Evolutionary conservation across 2,888 invertebrate species (phyloP), one percentile per base, ranked within the genome.

Genomic region (Lepidocyrtinus sp.): DNA sequence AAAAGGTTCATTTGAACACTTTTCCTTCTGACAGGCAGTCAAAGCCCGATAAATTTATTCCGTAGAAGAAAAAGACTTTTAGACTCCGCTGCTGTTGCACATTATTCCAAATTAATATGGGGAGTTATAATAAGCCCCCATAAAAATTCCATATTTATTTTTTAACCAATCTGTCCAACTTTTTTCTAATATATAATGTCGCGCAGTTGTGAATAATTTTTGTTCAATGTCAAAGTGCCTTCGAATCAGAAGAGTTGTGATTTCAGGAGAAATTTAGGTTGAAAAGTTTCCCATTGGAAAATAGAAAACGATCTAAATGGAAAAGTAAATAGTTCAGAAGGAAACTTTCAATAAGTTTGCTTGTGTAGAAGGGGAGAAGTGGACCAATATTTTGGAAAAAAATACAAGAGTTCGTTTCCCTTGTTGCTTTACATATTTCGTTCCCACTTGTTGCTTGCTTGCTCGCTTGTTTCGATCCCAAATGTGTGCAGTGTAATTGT

Each of bases 21-120:
- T 70, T 59, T 17, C 25, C 27, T 27, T 36, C 46, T 71, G 71
- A 76, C 81, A 74, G 27, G 59, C 82, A 79, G 82, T 79, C 82
- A 82, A 75, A 79, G 82, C 73, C 79, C 82, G 75, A 73, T 82
- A 79, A 79, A 82, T 75, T 75, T 82, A 82, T 82, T 82, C 79
- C 72, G 78, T 78, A 72, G 78, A 78, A 63, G 25, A 50, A 69
- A 65, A 61, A 22, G 73, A 67, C 61, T 63, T 77, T 27, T 15
- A 64, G 21, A n/a, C 24, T 3, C 55, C 27, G 15, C 65, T 65
- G 2, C 24, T 45, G n/a, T n/a, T n/a, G n/a, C n/a, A n/a, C n/a
- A n/a, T 36, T 36, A 36, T 36, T 36, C 36, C 36, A 36, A 36
- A 36, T 36, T 12, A 12, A n/a, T n/a, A n/a, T n/a, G n/a, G n/a